phyloP scores from a whole-genome alignment of 2,113 vertebrate species.

The Chascanopsetta lugubris region DNA sequence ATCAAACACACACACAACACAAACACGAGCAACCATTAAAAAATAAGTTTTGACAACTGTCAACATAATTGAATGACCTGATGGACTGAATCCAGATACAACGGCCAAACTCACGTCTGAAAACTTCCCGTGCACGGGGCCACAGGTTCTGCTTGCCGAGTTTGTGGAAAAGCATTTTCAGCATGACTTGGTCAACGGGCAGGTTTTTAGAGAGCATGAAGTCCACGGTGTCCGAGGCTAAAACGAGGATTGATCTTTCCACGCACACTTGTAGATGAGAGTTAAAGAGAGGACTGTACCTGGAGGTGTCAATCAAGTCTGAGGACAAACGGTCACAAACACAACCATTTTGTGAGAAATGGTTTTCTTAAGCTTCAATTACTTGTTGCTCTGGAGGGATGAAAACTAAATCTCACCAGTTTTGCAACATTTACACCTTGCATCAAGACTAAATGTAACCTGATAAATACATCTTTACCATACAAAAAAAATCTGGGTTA shows the following conservation, averaged over 20 bases:
- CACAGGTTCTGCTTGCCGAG: conserved; percentile 90
- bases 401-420: not conserved
- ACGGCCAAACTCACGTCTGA: conserved; percentile 85
- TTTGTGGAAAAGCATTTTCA: conserved; percentile 87
- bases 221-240: conserved; percentile 85
- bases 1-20: conserved; percentile 25
- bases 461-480: too few species aligned
- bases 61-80: not conserved
- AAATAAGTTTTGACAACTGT: not conserved
- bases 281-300: conserved; percentile 85
- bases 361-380: too few species aligned
- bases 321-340: conserved; percentile 11
- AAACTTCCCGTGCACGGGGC: conserved; percentile 88
- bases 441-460: not conserved
- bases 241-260: conserved; percentile 83
- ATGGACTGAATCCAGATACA: not conserved
- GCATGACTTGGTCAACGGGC: conserved; percentile 78
- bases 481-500: too few species aligned
- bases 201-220: conserved; percentile 89
- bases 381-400: too few species aligned
- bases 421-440: not conserved
- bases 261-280: conserved; percentile 85
- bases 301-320: conserved; percentile 81
- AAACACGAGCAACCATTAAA: too few species aligned
- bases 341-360: not conserved